These are phyloP conservation scores for Sylvietta virens DNA, from an alignment of 2,113 vertebrate genomes.

Conservation along the genomic window DNA sequence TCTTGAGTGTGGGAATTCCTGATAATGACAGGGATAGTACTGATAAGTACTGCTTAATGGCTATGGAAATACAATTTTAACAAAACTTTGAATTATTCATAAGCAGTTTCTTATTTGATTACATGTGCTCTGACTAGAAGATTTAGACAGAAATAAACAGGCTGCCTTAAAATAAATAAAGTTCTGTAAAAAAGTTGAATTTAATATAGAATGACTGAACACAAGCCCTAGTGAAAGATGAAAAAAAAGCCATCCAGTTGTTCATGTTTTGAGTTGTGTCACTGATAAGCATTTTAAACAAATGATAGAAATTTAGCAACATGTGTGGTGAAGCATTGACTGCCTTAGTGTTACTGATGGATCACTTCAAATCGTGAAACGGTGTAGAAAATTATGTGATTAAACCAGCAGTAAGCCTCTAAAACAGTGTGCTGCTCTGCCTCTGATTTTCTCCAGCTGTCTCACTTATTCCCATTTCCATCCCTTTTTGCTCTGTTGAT, in stretches of 20 bases:
- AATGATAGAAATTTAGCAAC: neutral
- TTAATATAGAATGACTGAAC: neutral
- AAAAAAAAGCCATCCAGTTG: neutral
- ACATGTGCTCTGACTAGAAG: neutral
- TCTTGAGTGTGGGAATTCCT: neutral
- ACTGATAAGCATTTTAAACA: neutral
- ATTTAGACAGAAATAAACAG: neutral
- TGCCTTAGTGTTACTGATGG: neutral
- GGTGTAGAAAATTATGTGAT: neutral
- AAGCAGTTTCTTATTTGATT: neutral
- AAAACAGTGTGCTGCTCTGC: neutral
- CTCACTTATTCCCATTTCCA: neutral
- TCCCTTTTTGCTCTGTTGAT: neutral
- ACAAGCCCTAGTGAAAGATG: neutral
- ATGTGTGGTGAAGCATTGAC: neutral
- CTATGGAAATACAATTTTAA: neutral
- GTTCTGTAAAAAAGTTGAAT: neutral
- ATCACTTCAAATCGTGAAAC: neutral
- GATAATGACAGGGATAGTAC: neutral
- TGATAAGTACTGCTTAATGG: neutral
- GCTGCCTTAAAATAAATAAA: neutral
- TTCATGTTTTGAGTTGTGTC: neutral
- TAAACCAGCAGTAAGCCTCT: neutral
- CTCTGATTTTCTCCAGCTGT: neutral
- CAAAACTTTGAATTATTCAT: neutral